Evolutionary conservation across 2,113 vertebrate species (phyloP).

Genomic region (Hymenochirus boettgeri): DNA sequence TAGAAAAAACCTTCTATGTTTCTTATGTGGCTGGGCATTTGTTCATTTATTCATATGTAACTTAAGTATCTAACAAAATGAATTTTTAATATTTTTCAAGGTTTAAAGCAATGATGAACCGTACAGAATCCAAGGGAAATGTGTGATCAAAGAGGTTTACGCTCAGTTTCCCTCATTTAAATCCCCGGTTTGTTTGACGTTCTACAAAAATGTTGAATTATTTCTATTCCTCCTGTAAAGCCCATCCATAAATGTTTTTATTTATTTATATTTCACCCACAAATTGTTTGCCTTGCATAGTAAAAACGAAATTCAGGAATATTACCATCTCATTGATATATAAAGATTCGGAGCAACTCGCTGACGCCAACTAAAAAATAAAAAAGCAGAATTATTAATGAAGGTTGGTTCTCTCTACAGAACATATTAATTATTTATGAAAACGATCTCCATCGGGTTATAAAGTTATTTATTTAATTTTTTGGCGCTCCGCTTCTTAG

Average conservation of each 20-base stretch:
- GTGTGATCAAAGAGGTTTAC: constrained; percentile 61
- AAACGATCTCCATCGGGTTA: constrained; percentile 71
- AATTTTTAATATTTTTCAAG: constrained; percentile 66
- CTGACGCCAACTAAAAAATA: constrained; percentile 72
- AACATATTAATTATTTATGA: constrained; percentile 80
- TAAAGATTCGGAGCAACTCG: constrained; percentile 69
- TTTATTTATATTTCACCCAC: constrained; percentile 48
- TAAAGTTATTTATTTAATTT: no score
- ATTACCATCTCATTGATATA: constrained; percentile 71
- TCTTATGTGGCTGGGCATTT: no score
- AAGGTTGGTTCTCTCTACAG: constrained; percentile 73
- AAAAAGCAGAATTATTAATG: constrained; percentile 82
- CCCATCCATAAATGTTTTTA: constrained; percentile 54
- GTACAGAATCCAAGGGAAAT: constrained; percentile 65
- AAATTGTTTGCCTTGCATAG: constrained; percentile 61
- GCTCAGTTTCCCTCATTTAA: constrained; percentile 55
- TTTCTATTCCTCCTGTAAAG: constrained; percentile 49
- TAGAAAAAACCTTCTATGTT: no score
- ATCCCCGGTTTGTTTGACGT: constrained; percentile 29
- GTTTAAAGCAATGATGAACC: constrained; percentile 66
- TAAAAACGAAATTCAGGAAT: constrained; percentile 65
- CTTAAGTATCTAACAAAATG: constrained; percentile 45
- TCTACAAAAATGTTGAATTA: constrained; percentile 49
- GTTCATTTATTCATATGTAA: no score
- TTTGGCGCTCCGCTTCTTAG: constrained; percentile 69